These are phyloP conservation scores for Dolichoris vasculosae DNA, from an alignment of 1,140 invertebrate species.

Conservation along the genomic window DNA sequence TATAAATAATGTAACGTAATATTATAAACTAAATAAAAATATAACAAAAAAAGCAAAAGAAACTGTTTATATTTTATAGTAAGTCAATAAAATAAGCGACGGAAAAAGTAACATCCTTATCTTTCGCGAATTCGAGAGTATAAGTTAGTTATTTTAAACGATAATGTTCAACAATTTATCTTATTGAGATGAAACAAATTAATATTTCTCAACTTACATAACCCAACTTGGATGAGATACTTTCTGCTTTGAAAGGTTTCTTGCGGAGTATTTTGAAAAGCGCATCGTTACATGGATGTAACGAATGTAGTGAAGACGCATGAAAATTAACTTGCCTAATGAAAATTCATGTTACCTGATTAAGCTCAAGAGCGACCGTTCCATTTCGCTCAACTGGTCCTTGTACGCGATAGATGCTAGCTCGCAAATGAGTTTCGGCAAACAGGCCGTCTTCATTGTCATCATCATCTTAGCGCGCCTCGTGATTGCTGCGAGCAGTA, in stretches of 20 bases:
- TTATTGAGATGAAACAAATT: neutral
- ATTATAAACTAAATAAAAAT: neutral
- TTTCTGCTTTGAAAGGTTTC: too few species aligned
- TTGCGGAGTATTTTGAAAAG: neutral
- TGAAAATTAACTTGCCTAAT: constrained; percentile 50
- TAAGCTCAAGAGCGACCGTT: constrained; percentile 80
- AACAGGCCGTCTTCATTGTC: constrained; percentile 78
- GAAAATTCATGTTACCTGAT: constrained; percentile 78
- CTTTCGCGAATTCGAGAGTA: too few species aligned
- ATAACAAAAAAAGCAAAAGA: neutral
- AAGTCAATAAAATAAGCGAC: too few species aligned
- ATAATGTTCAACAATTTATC: neutral
- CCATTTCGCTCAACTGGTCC: constrained; percentile 82
- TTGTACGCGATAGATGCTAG: constrained; percentile 80
- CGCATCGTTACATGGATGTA: constrained; percentile 9
- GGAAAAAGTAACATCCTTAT: too few species aligned
- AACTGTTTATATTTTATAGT: too few species aligned
- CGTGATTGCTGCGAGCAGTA: constrained; percentile 61
- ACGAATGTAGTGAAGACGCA: constrained; percentile 59
- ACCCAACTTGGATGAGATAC: neutral
- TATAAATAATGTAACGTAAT: too few species aligned
- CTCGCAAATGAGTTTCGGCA: constrained; percentile 87
- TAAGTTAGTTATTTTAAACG: too few species aligned
- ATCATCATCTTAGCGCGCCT: constrained; percentile 69
- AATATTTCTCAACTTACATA: neutral